Conservation (phyloP, 1,140 invertebrate species). For the Bombus balteatus region DNA sequence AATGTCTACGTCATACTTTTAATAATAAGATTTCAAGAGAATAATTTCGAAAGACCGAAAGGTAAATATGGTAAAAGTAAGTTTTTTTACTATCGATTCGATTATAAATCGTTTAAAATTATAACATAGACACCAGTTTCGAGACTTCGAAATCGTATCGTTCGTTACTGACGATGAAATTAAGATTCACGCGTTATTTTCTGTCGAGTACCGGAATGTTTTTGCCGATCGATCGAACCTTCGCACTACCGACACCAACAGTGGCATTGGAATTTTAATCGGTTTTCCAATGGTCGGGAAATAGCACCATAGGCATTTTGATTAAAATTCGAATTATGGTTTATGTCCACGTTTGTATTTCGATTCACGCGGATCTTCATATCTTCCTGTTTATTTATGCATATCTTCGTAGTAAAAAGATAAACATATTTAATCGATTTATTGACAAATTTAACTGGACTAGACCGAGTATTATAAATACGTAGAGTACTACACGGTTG, state of each 20-base stretch:
- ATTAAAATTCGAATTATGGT: constrained; percentile 61
- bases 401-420: not conserved
- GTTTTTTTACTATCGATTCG: too few species aligned
- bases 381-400: constrained; percentile 22
- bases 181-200: constrained; percentile 20
- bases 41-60: not conserved
- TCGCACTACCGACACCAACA: not conserved
- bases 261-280: constrained; percentile 66
- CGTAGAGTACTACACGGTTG: not conserved
- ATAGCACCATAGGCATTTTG: constrained; percentile 52
- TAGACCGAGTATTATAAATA: not conserved
- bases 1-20: not conserved
- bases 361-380: constrained; percentile 17
- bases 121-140: not conserved
- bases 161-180: not conserved
- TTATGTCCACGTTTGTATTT: constrained; percentile 36
- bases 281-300: constrained; percentile 38
- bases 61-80: not conserved
- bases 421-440: not conserved
- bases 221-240: constrained; percentile 30
- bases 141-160: not conserved
- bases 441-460: not conserved
- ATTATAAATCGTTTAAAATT: not conserved
- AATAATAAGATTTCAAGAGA: not conserved
- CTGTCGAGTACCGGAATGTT: not conserved